Conservation (phyloP, 2,113 vertebrate genomes). For the Calonectris borealis region DNA sequence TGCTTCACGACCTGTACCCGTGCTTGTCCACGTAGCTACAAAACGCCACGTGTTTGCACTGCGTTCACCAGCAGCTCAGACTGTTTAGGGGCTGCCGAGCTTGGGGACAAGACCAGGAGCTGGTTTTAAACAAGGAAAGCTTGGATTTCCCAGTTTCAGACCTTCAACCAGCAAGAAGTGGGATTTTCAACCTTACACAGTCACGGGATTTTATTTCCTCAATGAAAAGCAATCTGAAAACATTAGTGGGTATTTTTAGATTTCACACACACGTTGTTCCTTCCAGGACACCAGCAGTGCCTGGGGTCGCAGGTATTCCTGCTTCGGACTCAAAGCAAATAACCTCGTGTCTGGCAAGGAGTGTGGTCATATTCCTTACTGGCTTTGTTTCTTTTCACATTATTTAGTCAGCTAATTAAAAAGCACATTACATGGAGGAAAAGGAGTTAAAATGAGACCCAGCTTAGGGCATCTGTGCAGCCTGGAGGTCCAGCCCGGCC, state of each 20-base stretch:
- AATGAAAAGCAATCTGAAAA: not conserved
- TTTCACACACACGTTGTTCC: not conserved
- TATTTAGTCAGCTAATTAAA: not conserved
- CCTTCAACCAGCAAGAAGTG: not conserved
- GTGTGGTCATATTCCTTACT: not conserved
- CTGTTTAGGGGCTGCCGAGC: not conserved
- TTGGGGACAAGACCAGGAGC: not conserved
- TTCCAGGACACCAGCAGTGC: no score
- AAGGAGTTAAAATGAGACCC: not conserved
- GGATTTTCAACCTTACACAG: not conserved
- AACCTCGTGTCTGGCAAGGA: not conserved
- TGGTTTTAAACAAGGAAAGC: not conserved
- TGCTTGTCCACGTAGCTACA: not conserved
- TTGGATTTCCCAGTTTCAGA: not conserved
- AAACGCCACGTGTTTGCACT: accelerated
- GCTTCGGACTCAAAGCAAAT: not conserved
- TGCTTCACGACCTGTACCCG: not conserved
- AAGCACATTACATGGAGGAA: not conserved
- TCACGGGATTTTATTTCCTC: not conserved
- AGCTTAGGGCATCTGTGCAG: not conserved
- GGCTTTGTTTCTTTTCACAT: not conserved
- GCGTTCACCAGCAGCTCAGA: not conserved
- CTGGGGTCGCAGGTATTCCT: not conserved
- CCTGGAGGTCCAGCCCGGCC: not conserved
- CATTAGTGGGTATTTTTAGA: not conserved